phyloP scores from a whole-genome alignment of 2,888 invertebrate species.

The Hypsopygia costalis region DNA sequence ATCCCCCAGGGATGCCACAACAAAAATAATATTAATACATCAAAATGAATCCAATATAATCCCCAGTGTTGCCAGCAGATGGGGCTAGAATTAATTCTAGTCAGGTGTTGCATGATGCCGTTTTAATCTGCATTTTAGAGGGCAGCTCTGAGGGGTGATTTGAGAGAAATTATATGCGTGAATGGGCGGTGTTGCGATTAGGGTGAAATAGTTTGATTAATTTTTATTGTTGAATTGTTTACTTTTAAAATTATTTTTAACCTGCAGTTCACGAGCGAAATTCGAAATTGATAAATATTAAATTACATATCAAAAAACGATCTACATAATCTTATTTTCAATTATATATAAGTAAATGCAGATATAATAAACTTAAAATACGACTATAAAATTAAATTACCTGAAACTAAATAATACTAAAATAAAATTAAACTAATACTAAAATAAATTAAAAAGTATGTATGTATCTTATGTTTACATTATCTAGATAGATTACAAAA shows the following conservation, averaged over 20 bases:
- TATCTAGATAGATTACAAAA: too few relatives aligned
- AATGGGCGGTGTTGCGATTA: slow-evolving; percentile 7
- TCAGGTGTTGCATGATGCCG: slow-evolving; percentile 47
- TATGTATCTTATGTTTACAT: too few relatives aligned
- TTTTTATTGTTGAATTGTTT: slow-evolving; percentile 5
- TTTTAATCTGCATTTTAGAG: slow-evolving; percentile 48
- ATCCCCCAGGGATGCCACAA: slow-evolving; percentile 25
- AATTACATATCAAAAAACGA: too few relatives aligned
- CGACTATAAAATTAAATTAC: too few relatives aligned
- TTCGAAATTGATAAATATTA: too few relatives aligned
- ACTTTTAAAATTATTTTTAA: slow-evolving; percentile 1
- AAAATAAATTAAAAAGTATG: too few relatives aligned
- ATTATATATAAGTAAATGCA: too few relatives aligned
- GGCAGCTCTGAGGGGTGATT: slow-evolving; percentile 25
- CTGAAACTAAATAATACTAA: too few relatives aligned
- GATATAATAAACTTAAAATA: too few relatives aligned
- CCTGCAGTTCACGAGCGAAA: too few relatives aligned
- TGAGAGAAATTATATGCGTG: slow-evolving; percentile 16
- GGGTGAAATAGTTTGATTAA: slow-evolving; percentile 8
- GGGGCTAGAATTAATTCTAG: slow-evolving; percentile 41
- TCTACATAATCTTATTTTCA: too few relatives aligned
- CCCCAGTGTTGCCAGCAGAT: slow-evolving; percentile 43
- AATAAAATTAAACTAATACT: too few relatives aligned
- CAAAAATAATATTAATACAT: slow-evolving; percentile 54
- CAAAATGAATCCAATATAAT: slow-evolving; percentile 54